Evolutionary conservation across 2,888 invertebrate species (phyloP), one percentile per base, ranked within the genome.

Genomic region (Polyommatus iphigenia): DNA sequence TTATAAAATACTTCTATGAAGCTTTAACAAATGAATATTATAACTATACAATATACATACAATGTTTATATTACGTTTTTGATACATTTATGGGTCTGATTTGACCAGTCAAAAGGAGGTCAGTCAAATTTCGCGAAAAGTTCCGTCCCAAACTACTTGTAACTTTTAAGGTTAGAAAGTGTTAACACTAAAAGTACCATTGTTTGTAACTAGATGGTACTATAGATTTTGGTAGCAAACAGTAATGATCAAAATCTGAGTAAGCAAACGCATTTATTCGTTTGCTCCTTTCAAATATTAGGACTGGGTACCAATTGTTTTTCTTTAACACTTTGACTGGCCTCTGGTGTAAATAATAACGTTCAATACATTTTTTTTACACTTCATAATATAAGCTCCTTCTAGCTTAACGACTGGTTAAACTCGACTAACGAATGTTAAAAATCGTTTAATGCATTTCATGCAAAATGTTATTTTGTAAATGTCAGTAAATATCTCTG

Each of bases 401-500:
- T 85, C 87, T 84, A 87, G 87, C 88, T 83, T 84, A 83, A 78
- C 80, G 82, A 89, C 86, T 84, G 85, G 86, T 87, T 85, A 85
- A 54, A 54, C 54, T 54, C 54, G 54, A 54, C 54, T 54, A 54
- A 54, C 54, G 54, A 54, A 54, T 54, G 54, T 15, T 54, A 18
- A 85, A 86, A 85, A 85, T 88, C 87, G 79, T 79, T 82, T 84
- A 36, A 83, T 90, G 91, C 94, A 94, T 94, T 89, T 87, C 67
- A 94, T 94, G 92, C 91, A 85, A 87, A 84, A 87, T 91, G 87
- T 92, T 91, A 90, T 91, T 91, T 91, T 88, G 88, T 92, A 90
- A 91, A 91, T 91, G 89, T 85, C 83, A 91, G 92, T 93, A 93
- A 92, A 92, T 67, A 67, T 91, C 86, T 90, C 91, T 93, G 93